A percentile compares a stretch with the other conserved stretches of the same genome.
Evolutionary conservation across 2,113 vertebrate species (phyloP).

Genomic region (Canis aureus): DNA sequence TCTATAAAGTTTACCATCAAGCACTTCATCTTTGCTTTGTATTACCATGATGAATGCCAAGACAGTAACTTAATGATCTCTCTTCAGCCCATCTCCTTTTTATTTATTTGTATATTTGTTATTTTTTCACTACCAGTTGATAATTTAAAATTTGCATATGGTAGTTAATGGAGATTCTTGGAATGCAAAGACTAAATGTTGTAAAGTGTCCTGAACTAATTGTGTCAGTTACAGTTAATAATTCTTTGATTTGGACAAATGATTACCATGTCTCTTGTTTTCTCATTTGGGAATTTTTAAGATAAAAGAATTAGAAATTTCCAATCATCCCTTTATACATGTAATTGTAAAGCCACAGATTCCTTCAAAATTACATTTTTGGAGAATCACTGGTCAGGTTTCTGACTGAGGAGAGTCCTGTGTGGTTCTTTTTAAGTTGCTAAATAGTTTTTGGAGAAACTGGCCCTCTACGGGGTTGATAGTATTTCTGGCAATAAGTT

Average conservation of each 20-base stretch:
- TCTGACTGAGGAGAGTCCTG: not conserved
- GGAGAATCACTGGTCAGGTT: not conserved
- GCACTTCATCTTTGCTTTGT: not conserved
- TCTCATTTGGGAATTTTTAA: constrained; percentile 12
- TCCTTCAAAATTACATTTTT: constrained; percentile 47
- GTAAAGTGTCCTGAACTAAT: not conserved
- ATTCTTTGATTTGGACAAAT: not conserved
- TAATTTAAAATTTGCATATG: not conserved
- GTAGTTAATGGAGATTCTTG: not conserved
- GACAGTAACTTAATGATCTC: not conserved
- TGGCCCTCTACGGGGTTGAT: not conserved
- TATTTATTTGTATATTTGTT: not conserved
- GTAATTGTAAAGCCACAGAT: not conserved
- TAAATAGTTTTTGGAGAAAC: not conserved
- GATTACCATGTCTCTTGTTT: not conserved
- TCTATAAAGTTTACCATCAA: not conserved
- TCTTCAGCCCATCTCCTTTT: not conserved
- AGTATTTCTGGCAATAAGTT: not conserved
- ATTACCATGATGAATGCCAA: not conserved
- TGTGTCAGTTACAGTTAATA: not conserved
- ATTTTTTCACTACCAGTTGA: not conserved
- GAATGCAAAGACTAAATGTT: not conserved
- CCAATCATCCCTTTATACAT: not conserved
- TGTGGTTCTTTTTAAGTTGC: not conserved
- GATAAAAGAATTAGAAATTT: constrained; percentile 35